Evolutionary conservation across 2,797 vertebrate species (phyloP), one percentile per base, ranked within the genome.

Genomic region (Chelidonichthys spinosus): DNA sequence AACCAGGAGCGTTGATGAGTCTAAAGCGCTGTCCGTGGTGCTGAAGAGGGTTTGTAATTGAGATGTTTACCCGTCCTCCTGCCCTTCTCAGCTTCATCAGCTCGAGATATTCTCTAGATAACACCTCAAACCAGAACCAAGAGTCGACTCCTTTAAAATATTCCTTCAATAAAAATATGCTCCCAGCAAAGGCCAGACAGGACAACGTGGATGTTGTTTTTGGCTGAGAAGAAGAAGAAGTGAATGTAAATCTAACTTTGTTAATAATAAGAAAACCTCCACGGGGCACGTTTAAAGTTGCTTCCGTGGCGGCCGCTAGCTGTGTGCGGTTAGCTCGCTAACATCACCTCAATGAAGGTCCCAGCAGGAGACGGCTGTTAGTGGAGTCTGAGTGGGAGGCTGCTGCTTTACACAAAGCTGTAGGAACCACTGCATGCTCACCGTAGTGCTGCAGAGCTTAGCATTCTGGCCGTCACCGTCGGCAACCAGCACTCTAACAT

Each of bases 331-430:
- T 56, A 64, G 35, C 46, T 58, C 53, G 32, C 53, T 52, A 59
- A 62, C 25, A 55, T 35, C 15, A 7, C 17, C 15, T 39, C 52
- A 70, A 42, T 17, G 42, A 63, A 68, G 32, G 40, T 6, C 63
- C 35, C 58, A 68, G 73, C 76, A 37, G 54, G 56, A 36, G 58
- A 11, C 37, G 55, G 63, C 61, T 55, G 59, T 7, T 73, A 54
- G 47, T 49, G 53, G 46, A 39, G 32, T 62, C 50, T 43, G 55
- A 78, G 70, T 67, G 39, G 55, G 71, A 73, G 46, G 69, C 59
- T 59, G 67, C 79, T 71, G 67, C 79, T 71, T 75, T 62, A 73
- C 43, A 62, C 35, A 55, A 37, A 78, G 59, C 68, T 68, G 15
- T 7, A 33, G 9, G 50, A 61, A 39, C 58, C 63, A n/a, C 50